Percentiles rank a stretch among this genome's conserved stretches.
Conservation (phyloP, 2,888 invertebrate species). For the Hylaea fasciaria region DNA sequence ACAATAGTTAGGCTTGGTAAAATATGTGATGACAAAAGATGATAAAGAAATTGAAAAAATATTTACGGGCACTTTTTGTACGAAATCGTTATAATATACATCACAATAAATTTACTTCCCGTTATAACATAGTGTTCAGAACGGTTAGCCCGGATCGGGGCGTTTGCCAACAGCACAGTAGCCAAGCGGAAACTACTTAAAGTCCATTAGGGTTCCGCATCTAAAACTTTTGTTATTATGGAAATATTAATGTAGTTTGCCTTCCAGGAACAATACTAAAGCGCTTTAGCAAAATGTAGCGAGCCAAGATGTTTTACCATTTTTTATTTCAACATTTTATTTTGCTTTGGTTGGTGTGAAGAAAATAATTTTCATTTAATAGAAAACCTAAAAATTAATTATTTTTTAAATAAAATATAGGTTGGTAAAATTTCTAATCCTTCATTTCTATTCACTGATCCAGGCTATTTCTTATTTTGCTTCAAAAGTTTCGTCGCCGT, state of each 20-base stretch:
- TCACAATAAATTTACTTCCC: constrained; percentile 1
- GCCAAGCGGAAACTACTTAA: constrained; percentile 21
- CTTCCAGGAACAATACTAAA: constrained; percentile 19
- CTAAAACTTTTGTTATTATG: constrained; percentile 29
- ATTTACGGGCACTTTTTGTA: too few species aligned
- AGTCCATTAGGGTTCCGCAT: constrained; percentile 23
- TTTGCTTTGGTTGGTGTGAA: too few species aligned
- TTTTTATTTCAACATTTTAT: too few species aligned
- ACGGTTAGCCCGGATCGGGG: constrained; percentile 4
- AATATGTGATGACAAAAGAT: too few species aligned
- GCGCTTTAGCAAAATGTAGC: constrained; percentile 10
- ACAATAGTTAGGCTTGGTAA: too few species aligned
- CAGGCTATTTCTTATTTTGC: neutral
- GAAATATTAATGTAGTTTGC: constrained; percentile 17
- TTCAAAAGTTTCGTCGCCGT: neutral
- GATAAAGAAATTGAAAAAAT: too few species aligned
- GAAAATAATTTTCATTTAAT: too few species aligned
- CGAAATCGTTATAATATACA: too few species aligned
- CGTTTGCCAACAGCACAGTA: constrained; percentile 18
- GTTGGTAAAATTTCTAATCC: neutral
- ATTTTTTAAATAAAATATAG: too few species aligned
- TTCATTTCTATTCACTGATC: neutral
- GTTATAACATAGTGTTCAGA: constrained; percentile 6
- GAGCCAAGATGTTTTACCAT: neutral
- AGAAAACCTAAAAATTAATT: neutral